These are phyloP conservation scores for Lanius ludovicianus DNA, from an alignment of 2,113 vertebrate genomes.

Conservation along the genomic window DNA sequence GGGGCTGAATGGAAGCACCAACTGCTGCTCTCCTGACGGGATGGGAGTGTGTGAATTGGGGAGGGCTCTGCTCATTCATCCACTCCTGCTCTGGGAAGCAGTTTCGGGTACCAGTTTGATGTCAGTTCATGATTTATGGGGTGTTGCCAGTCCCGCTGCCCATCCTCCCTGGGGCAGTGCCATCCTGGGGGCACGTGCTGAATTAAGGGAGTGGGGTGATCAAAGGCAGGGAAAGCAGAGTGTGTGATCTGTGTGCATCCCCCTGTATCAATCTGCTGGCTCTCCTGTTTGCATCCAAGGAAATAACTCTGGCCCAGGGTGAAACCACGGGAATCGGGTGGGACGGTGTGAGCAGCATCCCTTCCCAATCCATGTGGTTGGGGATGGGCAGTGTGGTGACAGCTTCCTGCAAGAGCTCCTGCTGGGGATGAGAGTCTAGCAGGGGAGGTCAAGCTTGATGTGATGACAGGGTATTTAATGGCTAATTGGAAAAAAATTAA, in stretches of 20 bases:
- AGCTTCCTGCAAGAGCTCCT: neutral
- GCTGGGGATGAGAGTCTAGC: rapidly evolving
- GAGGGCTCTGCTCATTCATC: neutral
- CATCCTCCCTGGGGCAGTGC: neutral
- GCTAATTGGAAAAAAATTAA: neutral
- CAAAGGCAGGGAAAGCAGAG: neutral
- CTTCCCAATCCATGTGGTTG: neutral
- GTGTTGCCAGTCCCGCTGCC: neutral
- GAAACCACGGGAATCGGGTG: neutral
- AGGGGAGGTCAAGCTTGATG: neutral
- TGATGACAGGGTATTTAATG: neutral
- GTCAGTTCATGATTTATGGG: rapidly evolving
- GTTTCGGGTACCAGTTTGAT: neutral
- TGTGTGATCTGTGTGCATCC: neutral
- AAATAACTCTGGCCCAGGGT: neutral
- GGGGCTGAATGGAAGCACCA: slow-evolving; percentile 26
- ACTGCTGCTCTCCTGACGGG: neutral
- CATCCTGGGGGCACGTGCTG: neutral
- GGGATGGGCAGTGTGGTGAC: neutral
- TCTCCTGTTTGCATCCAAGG: neutral
- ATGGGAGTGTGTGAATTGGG: neutral
- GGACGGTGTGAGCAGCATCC: neutral
- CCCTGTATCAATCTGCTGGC: neutral
- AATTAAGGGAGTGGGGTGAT: neutral
- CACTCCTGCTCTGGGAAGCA: neutral